Conservation (phyloP, 92 coral and sea anemone genomes). For the Siderastrea siderea region DNA sequence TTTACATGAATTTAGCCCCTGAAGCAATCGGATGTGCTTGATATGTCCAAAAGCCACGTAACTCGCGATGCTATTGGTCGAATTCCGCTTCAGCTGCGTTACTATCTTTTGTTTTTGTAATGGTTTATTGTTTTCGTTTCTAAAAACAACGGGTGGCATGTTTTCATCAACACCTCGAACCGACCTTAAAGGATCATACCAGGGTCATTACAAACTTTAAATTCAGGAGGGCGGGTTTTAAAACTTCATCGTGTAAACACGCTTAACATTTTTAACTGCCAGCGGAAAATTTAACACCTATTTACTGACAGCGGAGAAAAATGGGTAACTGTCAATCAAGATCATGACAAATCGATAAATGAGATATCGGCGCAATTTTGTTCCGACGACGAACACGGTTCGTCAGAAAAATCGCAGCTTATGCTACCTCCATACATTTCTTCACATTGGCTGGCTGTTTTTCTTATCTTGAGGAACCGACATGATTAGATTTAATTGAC, state of each 20-base stretch:
- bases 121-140: neutral
- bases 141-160: constrained; percentile 26
- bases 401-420: neutral
- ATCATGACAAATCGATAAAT: too few species aligned
- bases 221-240: neutral
- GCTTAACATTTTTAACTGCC: too few species aligned
- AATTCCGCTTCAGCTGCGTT: neutral
- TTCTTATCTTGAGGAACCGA: neutral
- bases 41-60: constrained; percentile 6
- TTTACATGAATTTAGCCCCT: constrained; percentile 5
- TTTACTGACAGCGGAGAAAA: neutral
- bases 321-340: neutral
- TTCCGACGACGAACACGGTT: too few species aligned
- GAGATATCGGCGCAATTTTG: too few species aligned
- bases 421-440: neutral
- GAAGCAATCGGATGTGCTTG: neutral
- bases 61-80: constrained; percentile 29
- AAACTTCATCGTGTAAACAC: neutral
- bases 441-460: neutral
- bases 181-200: neutral
- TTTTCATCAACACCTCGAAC: constrained; percentile 14
- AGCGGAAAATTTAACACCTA: neutral
- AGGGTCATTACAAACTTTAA: neutral
- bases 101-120: constrained; percentile 9
- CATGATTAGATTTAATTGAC: neutral